Conservation (phyloP, 2,113 vertebrate genomes). For the Clarias batrachus region DNA sequence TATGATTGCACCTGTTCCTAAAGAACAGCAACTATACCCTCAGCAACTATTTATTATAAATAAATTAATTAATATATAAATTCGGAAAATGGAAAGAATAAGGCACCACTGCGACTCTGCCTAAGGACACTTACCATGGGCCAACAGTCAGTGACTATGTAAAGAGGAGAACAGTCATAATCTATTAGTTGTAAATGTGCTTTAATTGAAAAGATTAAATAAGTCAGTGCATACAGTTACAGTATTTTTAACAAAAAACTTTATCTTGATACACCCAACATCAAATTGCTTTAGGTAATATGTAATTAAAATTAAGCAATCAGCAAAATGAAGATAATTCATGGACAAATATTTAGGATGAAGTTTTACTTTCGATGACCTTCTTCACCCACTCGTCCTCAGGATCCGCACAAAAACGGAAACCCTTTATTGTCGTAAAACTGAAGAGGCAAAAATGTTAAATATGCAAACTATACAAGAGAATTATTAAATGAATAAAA, state of each 20-base stretch:
- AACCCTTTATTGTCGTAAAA: not conserved
- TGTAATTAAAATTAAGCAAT: not conserved
- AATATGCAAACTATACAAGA: not conserved
- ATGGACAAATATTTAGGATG: not conserved
- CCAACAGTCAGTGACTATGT: too few species aligned
- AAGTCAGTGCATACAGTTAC: not conserved
- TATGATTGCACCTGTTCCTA: too few species aligned
- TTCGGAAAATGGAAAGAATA: too few species aligned
- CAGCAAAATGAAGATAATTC: not conserved
- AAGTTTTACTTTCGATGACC: not conserved
- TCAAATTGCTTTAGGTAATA: not conserved
- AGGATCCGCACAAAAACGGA: constrained; percentile 10
- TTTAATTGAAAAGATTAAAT: not conserved
- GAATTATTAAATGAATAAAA: not conserved
- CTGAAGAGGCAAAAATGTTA: constrained; percentile 13
- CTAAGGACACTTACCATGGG: too few species aligned
- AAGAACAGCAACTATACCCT: too few species aligned
- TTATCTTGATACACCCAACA: not conserved
- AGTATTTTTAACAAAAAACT: not conserved
- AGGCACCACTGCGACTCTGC: too few species aligned
- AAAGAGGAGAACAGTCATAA: too few species aligned
- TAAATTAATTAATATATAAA: too few species aligned
- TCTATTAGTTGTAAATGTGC: not conserved
- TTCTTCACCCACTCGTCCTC: constrained; percentile 9
- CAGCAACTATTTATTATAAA: too few species aligned